These are phyloP conservation scores for Philaenus spumarius DNA, from an alignment of 1,140 invertebrate species.

Conservation along the genomic window DNA sequence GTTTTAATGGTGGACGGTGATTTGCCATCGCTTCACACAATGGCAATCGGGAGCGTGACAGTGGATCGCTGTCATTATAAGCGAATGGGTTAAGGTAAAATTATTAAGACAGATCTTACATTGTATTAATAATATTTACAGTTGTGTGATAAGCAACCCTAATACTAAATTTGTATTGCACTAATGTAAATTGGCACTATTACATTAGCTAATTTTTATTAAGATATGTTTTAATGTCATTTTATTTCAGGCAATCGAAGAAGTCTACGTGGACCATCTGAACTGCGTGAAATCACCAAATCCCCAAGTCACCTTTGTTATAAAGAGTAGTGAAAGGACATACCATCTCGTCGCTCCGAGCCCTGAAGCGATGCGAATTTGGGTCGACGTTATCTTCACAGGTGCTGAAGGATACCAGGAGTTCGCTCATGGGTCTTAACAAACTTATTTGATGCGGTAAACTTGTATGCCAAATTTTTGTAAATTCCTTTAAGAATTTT, in stretches of 20 bases:
- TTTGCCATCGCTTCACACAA: too few species aligned
- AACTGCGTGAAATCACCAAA: constrained; percentile 87
- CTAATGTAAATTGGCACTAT: too few species aligned
- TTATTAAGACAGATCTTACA: too few species aligned
- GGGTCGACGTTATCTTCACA: constrained; percentile 94
- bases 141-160: background rate
- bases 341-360: constrained; percentile 91
- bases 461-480: background rate
- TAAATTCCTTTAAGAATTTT: too few species aligned
- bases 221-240: too few species aligned
- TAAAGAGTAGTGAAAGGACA: constrained; percentile 86
- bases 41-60: too few species aligned
- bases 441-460: background rate
- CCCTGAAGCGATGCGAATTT: constrained; percentile 90
- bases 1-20: too few species aligned
- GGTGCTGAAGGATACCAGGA: constrained; percentile 80
- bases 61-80: too few species aligned
- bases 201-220: too few species aligned
- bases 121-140: too few species aligned
- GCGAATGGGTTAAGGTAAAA: too few species aligned
- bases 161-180: too few species aligned
- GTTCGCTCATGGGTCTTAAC: constrained; percentile 47
- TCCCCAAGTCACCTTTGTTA: constrained; percentile 87
- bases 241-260: constrained; percentile 78
- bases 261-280: constrained; percentile 94